Percentiles rank a stretch among this genome's conserved stretches.
phyloP scores from a whole-genome alignment of 35 echinoderm and acorn worm species.

The Ptychodera flava region DNA sequence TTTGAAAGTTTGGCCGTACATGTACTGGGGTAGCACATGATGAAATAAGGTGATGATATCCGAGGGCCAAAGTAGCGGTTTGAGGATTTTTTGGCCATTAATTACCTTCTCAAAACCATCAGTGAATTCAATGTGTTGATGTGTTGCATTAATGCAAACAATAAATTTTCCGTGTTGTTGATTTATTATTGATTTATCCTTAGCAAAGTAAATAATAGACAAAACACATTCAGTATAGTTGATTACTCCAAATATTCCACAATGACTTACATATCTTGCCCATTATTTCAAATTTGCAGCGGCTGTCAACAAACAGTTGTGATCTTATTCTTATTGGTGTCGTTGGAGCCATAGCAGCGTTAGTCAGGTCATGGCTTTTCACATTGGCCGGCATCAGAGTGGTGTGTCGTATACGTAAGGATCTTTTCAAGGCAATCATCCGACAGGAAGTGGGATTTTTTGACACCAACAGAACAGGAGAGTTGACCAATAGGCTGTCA shows the following conservation, averaged over 20 bases:
- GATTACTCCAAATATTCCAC: conserved; percentile 75
- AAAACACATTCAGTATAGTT: conserved; percentile 87
- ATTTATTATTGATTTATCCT: conserved; percentile 47
- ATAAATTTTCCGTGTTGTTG: conserved; percentile 70
- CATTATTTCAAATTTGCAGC: conserved; percentile 84
- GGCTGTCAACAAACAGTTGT: conserved; percentile 40
- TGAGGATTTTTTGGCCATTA: too few species aligned
- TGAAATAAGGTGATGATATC: too few species aligned
- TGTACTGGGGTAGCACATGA: too few species aligned
- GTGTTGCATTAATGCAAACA: too few species aligned
- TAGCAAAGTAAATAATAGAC: conserved; percentile 65
- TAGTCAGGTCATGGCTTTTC: conserved; percentile 85
- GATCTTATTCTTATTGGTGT: conserved; percentile 23
- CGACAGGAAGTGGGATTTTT: conserved; percentile 94
- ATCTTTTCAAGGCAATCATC: conserved; percentile 76
- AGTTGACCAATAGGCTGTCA: conserved; percentile 82
- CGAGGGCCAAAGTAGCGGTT: too few species aligned
- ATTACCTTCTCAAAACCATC: too few species aligned
- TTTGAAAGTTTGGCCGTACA: too few species aligned
- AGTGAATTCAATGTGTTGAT: too few species aligned
- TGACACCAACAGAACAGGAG: conserved; percentile 87
- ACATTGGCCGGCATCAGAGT: conserved; percentile 90
- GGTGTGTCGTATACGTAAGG: conserved; percentile 54
- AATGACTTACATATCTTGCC: conserved; percentile 70
- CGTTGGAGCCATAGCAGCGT: conserved; percentile 50